Conservation (phyloP, 2,888 invertebrate genomes). For the Pandemis corylana region DNA sequence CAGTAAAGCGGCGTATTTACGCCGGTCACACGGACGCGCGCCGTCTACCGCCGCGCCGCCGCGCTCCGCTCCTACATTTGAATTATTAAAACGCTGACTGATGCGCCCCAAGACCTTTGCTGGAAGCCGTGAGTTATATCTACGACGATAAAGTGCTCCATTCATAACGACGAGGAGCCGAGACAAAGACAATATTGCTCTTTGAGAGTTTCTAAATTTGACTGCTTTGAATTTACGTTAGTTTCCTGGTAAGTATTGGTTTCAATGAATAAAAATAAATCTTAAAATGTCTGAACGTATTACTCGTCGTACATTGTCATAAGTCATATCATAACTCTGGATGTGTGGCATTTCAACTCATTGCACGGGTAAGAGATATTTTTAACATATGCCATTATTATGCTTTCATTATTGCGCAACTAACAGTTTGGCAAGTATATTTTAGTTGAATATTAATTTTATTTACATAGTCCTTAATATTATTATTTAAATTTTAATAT, state of each 20-base stretch:
- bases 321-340: neutral
- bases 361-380: neutral
- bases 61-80: slow-evolving; percentile 40
- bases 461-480: neutral
- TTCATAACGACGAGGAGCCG: slow-evolving; percentile 29
- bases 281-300: neutral
- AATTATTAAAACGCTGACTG: slow-evolving; percentile 43
- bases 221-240: neutral
- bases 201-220: neutral
- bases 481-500: neutral
- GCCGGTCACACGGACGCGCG: slow-evolving; percentile 46
- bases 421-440: neutral
- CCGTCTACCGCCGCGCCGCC: slow-evolving; percentile 25
- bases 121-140: slow-evolving; percentile 30
- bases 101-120: slow-evolving; percentile 38
- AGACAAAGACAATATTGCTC: slow-evolving; percentile 29
- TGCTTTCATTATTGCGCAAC: neutral
- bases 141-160: slow-evolving; percentile 22
- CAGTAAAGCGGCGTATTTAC: slow-evolving; percentile 69
- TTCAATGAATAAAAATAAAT: neutral
- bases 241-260: neutral
- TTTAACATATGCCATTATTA: slow-evolving; percentile 1
- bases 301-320: neutral
- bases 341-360: neutral
- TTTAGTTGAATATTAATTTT: neutral